Conservation (phyloP, 2,888 invertebrate genomes). For the Coremacera marginata region DNA sequence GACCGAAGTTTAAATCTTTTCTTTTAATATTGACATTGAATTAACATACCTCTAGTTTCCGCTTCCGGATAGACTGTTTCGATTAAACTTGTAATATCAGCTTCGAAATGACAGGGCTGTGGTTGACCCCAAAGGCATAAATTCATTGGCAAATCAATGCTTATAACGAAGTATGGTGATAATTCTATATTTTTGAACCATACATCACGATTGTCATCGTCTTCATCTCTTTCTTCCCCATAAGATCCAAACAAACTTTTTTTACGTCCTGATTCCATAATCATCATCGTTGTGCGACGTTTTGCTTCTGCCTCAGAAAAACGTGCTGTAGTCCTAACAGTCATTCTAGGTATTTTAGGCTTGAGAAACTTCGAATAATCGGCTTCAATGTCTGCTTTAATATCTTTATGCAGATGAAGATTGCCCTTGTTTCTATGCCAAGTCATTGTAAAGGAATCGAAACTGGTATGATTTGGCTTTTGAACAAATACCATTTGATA, state of each 20-base stretch:
- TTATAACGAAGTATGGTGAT: conserved; percentile 56
- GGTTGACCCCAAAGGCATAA: conserved; percentile 61
- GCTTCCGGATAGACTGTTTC: background rate
- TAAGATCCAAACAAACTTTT: background rate
- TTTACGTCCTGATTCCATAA: background rate
- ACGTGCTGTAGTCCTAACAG: background rate
- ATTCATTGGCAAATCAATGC: conserved; percentile 54
- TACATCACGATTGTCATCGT: background rate
- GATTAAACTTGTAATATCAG: conserved; percentile 37
- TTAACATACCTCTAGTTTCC: background rate
- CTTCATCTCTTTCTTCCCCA: background rate
- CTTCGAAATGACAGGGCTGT: conserved; percentile 57
- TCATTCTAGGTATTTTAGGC: background rate
- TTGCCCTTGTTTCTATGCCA: conserved; percentile 54
- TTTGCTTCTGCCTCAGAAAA: background rate
- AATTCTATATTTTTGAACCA: background rate
- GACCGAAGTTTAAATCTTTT: too few species aligned
- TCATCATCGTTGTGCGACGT: background rate
- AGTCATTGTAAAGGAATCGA: conserved; percentile 57
- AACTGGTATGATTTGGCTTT: conserved; percentile 54
- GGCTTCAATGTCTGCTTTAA: conserved; percentile 26
- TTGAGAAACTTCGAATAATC: background rate
- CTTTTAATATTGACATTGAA: too few species aligned
- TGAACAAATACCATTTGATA: conserved; percentile 59
- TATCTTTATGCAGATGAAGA: conserved; percentile 46